phyloP scores from a whole-genome alignment of 1,140 invertebrate species.

The Bombus ignitus region DNA sequence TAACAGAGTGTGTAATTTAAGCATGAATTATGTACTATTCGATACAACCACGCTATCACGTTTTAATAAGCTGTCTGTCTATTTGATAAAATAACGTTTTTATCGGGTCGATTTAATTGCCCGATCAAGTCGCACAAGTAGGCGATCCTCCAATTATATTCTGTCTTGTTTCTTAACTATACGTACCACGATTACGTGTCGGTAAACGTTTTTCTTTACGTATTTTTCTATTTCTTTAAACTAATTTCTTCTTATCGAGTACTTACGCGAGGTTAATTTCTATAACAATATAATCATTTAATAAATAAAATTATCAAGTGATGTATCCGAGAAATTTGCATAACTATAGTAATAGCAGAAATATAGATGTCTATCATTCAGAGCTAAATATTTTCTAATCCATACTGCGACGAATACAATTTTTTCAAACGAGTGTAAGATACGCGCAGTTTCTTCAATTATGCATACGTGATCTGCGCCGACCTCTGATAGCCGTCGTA shows the following conservation, averaged over 20 bases:
- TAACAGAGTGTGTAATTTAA: constrained; percentile 7
- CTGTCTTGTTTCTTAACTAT: not conserved
- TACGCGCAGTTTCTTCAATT: not conserved
- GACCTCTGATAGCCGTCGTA: constrained; percentile 10
- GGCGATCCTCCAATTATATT: not conserved
- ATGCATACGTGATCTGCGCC: constrained; percentile 13
- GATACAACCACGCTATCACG: constrained; percentile 7
- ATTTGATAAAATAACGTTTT: constrained; percentile 21
- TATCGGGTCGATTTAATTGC: constrained; percentile 10
- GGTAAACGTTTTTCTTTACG: not conserved
- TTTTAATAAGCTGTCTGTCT: constrained; percentile 6
- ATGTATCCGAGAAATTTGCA: too few species aligned
- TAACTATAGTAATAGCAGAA: too few species aligned
- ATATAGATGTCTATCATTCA: too few species aligned
- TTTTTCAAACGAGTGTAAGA: not conserved
- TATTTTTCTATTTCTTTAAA: not conserved
- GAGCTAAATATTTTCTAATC: not conserved
- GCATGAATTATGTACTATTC: not conserved
- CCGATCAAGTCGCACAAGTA: not conserved
- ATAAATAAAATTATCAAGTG: too few species aligned
- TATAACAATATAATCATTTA: too few species aligned
- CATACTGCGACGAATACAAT: not conserved
- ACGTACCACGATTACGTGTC: not conserved
- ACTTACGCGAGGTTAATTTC: too few species aligned
- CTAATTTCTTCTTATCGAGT: not conserved